These are phyloP conservation scores for Hyposoter dolosus DNA, from an alignment of 2,888 invertebrate genomes.

Conservation along the genomic window DNA sequence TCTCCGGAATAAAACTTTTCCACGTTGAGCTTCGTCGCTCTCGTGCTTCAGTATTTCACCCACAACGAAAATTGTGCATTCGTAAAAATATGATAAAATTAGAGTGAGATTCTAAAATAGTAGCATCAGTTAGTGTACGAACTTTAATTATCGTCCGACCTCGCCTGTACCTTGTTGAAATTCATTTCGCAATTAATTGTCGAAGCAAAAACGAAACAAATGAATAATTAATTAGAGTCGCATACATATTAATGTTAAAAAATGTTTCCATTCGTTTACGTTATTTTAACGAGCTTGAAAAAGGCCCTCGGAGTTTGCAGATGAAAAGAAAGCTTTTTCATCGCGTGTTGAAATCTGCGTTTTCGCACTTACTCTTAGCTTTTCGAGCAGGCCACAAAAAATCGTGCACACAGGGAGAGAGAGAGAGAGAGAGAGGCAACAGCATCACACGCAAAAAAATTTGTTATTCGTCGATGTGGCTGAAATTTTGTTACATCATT, in stretches of 20 bases:
- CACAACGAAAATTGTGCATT: background rate
- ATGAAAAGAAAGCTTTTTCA: conserved; percentile 4
- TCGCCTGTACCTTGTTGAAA: conserved; percentile 1
- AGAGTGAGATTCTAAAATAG: background rate
- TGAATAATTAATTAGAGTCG: conserved; percentile 28
- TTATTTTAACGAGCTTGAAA: conserved; percentile 33
- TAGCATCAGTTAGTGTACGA: background rate
- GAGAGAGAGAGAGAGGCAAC: background rate
- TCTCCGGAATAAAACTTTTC: conserved; percentile 18
- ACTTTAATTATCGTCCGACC: conserved; percentile 32
- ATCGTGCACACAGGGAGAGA: background rate
- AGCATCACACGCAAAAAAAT: background rate
- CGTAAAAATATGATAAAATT: background rate
- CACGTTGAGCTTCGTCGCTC: background rate
- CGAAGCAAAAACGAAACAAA: conserved; percentile 33
- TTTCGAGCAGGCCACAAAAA: background rate
- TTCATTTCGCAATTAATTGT: conserved; percentile 19
- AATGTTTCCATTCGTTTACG: conserved; percentile 36
- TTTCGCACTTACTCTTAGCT: background rate
- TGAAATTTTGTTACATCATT: background rate
- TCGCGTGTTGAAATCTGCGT: background rate
- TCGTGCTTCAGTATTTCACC: conserved; percentile 1
- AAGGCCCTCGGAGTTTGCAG: background rate
- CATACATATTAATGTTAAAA: conserved; percentile 25
- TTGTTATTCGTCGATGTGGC: background rate